phyloP scores from a whole-genome alignment of 2,113 vertebrate genomes.

The Tor tambroides region DNA sequence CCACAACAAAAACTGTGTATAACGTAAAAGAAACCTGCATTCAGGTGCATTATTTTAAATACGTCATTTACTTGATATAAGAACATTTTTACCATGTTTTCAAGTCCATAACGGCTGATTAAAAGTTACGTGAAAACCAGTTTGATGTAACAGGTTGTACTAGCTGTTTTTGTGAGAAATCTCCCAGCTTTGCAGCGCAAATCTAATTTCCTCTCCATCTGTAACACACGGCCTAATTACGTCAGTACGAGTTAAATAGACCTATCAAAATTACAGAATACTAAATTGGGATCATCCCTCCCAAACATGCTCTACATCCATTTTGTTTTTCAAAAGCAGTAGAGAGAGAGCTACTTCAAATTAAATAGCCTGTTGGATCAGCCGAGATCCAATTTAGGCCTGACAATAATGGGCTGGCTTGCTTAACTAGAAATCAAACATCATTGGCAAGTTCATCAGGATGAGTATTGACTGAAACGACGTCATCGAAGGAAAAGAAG shows the following conservation, averaged over 20 bases:
- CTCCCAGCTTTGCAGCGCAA: neutral
- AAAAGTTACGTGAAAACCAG: neutral
- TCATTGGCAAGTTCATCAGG: constrained; percentile 47
- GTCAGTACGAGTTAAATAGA: constrained; percentile 17
- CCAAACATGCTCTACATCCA: neutral
- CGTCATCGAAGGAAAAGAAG: constrained; percentile 20
- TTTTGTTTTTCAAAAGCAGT: constrained; percentile 27
- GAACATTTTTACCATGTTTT: neutral
- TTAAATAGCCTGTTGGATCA: constrained; percentile 43
- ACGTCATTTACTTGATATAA: neutral
- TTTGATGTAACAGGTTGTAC: neutral
- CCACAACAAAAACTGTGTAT: neutral
- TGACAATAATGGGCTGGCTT: constrained; percentile 42
- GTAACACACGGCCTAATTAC: constrained; percentile 33
- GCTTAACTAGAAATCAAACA: constrained; percentile 51
- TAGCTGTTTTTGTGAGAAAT: neutral
- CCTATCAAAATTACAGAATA: constrained; percentile 12
- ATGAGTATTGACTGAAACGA: constrained; percentile 32
- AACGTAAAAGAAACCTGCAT: neutral
- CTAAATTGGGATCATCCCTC: constrained; percentile 20
- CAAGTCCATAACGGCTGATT: neutral
- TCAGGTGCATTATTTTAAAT: neutral
- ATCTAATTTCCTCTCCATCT: constrained; percentile 19
- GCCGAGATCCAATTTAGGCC: constrained; percentile 43
- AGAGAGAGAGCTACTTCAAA: constrained; percentile 17